These are phyloP conservation scores for Leucosticte australis DNA, from an alignment of 2,113 vertebrate genomes.

Conservation along the genomic window DNA sequence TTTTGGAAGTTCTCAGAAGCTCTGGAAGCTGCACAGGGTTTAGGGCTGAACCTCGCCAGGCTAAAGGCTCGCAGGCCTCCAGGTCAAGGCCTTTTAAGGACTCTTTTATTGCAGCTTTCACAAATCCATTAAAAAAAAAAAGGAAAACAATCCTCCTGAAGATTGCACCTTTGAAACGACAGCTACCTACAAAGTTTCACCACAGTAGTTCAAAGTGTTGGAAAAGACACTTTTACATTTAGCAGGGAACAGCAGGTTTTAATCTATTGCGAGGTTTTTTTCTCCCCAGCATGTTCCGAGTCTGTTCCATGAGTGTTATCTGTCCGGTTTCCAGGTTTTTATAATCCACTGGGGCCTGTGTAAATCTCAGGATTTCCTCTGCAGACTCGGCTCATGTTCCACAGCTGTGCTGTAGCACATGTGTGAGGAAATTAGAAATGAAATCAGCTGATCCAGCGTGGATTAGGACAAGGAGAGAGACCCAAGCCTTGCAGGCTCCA, in stretches of 20 bases:
- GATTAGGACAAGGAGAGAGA: conserved; percentile 12
- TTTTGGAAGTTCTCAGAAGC: conserved; percentile 45
- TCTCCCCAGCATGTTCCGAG: conserved; percentile 43
- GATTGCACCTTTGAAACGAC: conserved; percentile 35
- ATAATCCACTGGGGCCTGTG: conserved; percentile 63
- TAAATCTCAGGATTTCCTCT: conserved; percentile 75
- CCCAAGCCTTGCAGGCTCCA: neutral
- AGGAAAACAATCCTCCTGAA: neutral
- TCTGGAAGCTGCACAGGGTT: conserved; percentile 18
- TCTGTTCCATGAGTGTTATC: conserved; percentile 65
- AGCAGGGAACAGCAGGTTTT: conserved; percentile 68
- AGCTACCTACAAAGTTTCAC: conserved; percentile 43
- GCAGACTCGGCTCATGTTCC: conserved; percentile 66
- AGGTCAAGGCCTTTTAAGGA: conserved; percentile 32
- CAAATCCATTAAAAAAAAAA: conserved; percentile 21
- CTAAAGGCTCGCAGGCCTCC: neutral
- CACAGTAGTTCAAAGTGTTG: conserved; percentile 67
- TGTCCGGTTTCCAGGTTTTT: conserved; percentile 67
- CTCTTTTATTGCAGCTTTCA: conserved; percentile 25
- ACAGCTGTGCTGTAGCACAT: conserved; percentile 69
- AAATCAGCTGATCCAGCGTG: conserved; percentile 66
- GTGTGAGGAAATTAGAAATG: conserved; percentile 69
- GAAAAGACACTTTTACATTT: conserved; percentile 57
- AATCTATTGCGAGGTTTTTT: conserved; percentile 22
- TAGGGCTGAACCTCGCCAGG: neutral